Base-by-base conservation (phyloP, 2,113 vertebrate species). In the Nerophis ophidion region DNA sequence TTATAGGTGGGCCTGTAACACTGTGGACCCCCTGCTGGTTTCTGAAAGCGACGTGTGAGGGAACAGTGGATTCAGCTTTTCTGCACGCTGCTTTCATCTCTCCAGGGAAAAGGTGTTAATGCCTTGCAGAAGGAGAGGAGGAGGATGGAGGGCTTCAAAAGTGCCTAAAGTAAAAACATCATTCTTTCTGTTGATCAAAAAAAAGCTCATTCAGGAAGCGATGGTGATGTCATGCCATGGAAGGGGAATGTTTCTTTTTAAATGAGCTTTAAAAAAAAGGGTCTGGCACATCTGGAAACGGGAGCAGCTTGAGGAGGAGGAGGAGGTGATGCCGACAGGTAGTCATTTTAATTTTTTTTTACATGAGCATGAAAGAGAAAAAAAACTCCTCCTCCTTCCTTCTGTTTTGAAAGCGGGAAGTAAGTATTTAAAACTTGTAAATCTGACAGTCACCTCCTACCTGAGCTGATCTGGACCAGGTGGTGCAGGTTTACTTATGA, bases 281-380 rank as follows among this genome's bases (percentile, higher is more conserved):
- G 12, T 17, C 66, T 44, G 61, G 75, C 80, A 85, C 88, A 88
- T 89, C 82, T 90, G 87, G 80, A 84, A 82, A 80, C 65, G 65
- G 61, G 57, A 26, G 71, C 3, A 35, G 54, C 75, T 82, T 79
- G 16, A 51, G 49, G 60, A 57, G 71, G 69, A 70, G 53, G 45
- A 52, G 68, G 71, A 66, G 77, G 70, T n/a, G 74, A 75, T 85
- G 88, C 82, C 86, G 86, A 88, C 88, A 83, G 81, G 75, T 69
- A 72, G 49, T 81, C 17, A 72, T 84, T 77, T 44, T 44, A 44
- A 44, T 44, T 44, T 85, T 68, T 80, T 83, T 80, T 3, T 6
- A 81, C 76, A 66, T 68, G 56, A 75, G 12, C 62, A 55, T 47
- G 26, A 68, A 52, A 8, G 60, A 8, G 60, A 80, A 72, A 82